Evolutionary conservation across 2,888 invertebrate genomes (phyloP).

Genomic region (Leucophenga montana): DNA sequence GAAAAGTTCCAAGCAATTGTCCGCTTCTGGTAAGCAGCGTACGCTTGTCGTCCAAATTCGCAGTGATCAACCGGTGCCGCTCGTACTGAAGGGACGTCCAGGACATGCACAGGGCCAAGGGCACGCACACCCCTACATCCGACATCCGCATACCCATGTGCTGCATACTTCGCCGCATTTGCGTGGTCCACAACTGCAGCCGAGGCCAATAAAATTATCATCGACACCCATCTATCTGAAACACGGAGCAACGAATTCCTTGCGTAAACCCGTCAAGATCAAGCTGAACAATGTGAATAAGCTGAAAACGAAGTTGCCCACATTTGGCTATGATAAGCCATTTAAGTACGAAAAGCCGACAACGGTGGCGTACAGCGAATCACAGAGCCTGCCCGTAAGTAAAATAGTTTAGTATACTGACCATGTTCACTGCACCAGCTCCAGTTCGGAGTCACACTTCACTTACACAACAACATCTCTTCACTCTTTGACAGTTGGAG

Average conservation of each 20-base stretch:
- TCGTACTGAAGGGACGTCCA: slow-evolving; percentile 67
- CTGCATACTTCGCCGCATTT: slow-evolving; percentile 39
- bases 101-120: slow-evolving; percentile 44
- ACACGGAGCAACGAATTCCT: slow-evolving; percentile 31
- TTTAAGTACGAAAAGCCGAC: slow-evolving; percentile 70
- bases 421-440: background rate
- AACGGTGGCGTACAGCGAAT: slow-evolving; percentile 55
- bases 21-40: slow-evolving; percentile 56
- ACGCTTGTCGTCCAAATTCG: slow-evolving; percentile 71
- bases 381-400: slow-evolving; percentile 68
- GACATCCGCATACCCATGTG: slow-evolving; percentile 26
- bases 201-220: slow-evolving; percentile 47
- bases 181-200: slow-evolving; percentile 49
- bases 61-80: slow-evolving; percentile 69
- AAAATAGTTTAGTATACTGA: background rate
- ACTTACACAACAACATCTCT: slow-evolving; percentile 35
- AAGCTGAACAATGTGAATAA: slow-evolving; percentile 62
- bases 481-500: slow-evolving; percentile 59
- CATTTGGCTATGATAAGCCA: slow-evolving; percentile 64
- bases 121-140: slow-evolving; percentile 35
- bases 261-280: slow-evolving; percentile 69
- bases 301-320: slow-evolving; percentile 56
- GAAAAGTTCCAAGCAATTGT: slow-evolving; percentile 60
- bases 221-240: slow-evolving; percentile 56
- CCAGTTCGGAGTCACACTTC: background rate